Evolutionary conservation across 2,113 vertebrate genomes (phyloP).

Genomic region (Pristiophorus japonicus): DNA sequence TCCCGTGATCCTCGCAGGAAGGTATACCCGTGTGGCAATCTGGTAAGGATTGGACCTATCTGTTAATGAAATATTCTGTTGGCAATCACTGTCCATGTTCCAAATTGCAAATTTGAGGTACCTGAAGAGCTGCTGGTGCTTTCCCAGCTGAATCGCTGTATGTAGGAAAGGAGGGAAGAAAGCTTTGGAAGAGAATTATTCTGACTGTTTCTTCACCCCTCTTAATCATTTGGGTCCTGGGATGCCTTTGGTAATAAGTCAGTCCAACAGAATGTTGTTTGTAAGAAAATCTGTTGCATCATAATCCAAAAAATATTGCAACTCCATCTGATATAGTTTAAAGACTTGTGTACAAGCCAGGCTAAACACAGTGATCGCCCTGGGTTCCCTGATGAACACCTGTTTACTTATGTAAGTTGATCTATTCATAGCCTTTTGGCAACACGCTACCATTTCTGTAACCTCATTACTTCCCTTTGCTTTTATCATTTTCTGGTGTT

Average conservation of each 20-base stretch:
- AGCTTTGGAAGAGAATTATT: not conserved
- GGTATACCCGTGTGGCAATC: not conserved
- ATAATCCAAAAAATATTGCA: not conserved
- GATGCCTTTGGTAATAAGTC: not conserved
- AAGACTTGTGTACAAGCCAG: not conserved
- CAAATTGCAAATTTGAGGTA: not conserved
- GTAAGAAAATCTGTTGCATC: not conserved
- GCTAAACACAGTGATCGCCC: not conserved
- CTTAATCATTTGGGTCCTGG: not conserved
- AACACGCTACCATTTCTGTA: not conserved
- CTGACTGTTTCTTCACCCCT: not conserved
- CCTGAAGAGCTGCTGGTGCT: not conserved
- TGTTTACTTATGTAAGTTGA: slow-evolving; percentile 1
- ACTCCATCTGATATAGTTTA: not conserved
- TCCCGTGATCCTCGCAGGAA: not conserved
- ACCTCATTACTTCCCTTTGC: not conserved
- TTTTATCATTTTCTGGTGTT: slow-evolving; percentile 1
- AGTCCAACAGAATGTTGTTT: not conserved
- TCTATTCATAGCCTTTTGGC: not conserved
- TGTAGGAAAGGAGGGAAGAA: not conserved
- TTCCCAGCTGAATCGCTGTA: not conserved
- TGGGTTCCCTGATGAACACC: not conserved
- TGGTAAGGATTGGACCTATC: not conserved
- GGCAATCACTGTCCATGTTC: not conserved
- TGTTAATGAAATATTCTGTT: not conserved